phyloP scores from a whole-genome alignment of 1,140 invertebrate species.

The Diachasma alloeum region DNA sequence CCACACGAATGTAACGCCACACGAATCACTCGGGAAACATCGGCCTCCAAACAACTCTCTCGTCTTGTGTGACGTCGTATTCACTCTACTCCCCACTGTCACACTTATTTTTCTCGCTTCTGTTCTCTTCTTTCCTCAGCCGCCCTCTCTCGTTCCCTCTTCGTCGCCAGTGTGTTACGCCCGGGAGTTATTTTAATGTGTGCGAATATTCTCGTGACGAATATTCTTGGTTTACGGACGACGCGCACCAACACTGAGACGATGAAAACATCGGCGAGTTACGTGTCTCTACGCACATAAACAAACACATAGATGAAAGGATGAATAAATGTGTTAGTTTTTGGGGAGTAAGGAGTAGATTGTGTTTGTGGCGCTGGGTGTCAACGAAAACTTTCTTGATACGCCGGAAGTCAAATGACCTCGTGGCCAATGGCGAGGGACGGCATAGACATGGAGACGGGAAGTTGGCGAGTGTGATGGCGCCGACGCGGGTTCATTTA shows the following conservation, averaged over 20 bases:
- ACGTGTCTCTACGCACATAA: neutral
- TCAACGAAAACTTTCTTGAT: no score
- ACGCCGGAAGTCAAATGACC: no score
- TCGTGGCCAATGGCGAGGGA: no score
- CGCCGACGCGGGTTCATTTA: no score
- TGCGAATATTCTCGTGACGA: neutral
- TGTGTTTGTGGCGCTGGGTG: no score
- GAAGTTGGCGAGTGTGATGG: no score
- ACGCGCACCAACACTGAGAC: neutral
- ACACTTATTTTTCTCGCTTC: neutral
- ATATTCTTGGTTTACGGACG: neutral
- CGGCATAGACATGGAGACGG: no score
- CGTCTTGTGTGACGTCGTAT: neutral
- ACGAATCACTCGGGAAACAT: constrained; percentile 5
- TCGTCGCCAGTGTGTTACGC: neutral
- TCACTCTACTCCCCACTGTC: neutral
- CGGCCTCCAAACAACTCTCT: constrained; percentile 8
- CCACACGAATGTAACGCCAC: constrained; percentile 31
- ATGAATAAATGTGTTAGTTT: no score
- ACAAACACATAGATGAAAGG: no score
- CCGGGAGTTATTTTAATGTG: neutral
- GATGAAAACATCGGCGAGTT: neutral
- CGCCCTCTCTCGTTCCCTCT: neutral
- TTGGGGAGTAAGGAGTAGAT: no score
- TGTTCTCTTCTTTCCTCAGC: neutral